These are phyloP conservation scores for Pristionchus exspectatus DNA, from an alignment of 2,888 invertebrate species.

Conservation along the genomic window DNA sequence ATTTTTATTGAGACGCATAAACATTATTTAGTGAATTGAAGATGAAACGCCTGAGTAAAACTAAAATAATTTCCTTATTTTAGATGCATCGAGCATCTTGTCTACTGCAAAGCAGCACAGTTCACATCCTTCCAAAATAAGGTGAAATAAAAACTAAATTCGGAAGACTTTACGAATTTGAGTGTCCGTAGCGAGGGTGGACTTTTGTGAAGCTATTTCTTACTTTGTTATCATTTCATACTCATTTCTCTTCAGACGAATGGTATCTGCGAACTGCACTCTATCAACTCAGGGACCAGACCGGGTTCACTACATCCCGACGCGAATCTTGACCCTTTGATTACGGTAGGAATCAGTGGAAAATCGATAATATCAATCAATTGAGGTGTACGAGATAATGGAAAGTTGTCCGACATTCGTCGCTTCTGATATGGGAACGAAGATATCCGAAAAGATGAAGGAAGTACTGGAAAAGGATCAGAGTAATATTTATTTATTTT, in stretches of 20 bases:
- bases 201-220: no score
- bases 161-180: no score
- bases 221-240: no score
- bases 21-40: neutral
- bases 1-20: neutral
- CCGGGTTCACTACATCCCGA: conserved; percentile 61
- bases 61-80: neutral
- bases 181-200: no score
- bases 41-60: neutral
- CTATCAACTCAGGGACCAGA: conserved; percentile 36
- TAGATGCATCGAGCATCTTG: conserved; percentile 68
- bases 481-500: neutral
- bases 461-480: conserved; percentile 49
- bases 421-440: conserved; percentile 51
- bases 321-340: conserved; percentile 61
- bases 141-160: conserved; percentile 51
- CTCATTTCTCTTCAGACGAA: conserved; percentile 24
- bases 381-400: conserved; percentile 53
- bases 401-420: conserved; percentile 51
- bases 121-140: conserved; percentile 61
- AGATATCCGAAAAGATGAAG: conserved; percentile 51
- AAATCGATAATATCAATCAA: neutral
- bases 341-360: conserved; percentile 37
- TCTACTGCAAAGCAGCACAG: conserved; percentile 66
- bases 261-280: conserved; percentile 53